phyloP scores from a whole-genome alignment of 2,797 vertebrate genomes.

The Macropodus opercularis region DNA sequence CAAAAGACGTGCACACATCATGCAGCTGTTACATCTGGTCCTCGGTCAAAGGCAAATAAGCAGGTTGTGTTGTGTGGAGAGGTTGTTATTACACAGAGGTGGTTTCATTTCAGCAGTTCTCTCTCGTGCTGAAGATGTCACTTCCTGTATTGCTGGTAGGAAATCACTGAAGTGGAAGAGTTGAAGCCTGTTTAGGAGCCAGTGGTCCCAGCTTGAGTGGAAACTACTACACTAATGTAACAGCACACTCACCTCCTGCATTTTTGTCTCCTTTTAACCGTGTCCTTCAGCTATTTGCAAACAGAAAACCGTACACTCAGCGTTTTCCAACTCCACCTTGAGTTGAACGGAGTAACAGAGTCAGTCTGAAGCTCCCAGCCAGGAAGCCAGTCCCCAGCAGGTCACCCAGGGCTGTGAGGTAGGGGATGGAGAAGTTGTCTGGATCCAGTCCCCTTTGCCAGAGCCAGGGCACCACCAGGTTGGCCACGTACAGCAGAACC shows the following conservation, averaged over 20 bases:
- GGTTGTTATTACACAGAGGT: too few relatives aligned
- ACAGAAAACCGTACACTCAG: neutral
- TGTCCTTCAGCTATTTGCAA: conserved; percentile 23
- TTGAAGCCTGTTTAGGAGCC: too few relatives aligned
- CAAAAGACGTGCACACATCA: conserved; percentile 4
- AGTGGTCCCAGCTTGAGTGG: too few relatives aligned
- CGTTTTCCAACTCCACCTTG: conserved; percentile 47
- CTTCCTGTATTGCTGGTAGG: too few relatives aligned
- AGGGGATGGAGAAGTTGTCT: conserved; percentile 90
- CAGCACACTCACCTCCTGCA: neutral
- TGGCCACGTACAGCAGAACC: conserved; percentile 83
- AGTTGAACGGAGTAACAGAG: conserved; percentile 50
- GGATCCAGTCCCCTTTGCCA: conserved; percentile 88
- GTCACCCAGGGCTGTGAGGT: conserved; percentile 91
- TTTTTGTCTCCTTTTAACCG: neutral
- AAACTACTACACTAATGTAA: conserved; percentile 11
- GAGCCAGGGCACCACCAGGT: conserved; percentile 83
- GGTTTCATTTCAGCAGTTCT: too few relatives aligned
- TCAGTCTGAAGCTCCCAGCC: conserved; percentile 81
- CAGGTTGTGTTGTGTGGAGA: too few relatives aligned
- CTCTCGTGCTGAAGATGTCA: too few relatives aligned
- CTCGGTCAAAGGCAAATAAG: neutral
- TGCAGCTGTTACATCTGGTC: conserved; percentile 3
- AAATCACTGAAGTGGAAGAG: too few relatives aligned
- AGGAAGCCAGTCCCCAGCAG: conserved; percentile 88